Base-by-base conservation (phyloP, 2,797 vertebrate genomes). In the Chaetodon trifasciatus region DNA sequence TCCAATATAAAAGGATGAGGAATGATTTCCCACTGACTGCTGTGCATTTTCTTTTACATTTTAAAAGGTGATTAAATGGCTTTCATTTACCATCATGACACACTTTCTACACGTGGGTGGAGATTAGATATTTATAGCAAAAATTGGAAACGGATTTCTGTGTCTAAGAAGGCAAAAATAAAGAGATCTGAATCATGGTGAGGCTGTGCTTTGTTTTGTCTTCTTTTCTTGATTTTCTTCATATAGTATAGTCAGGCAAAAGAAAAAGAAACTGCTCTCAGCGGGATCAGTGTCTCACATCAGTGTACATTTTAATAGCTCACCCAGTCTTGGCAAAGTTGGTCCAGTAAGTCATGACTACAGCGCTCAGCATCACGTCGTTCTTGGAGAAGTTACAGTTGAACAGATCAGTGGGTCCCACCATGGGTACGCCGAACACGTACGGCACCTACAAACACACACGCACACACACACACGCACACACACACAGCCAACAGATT, bases 271-370 rank as follows among this genome's bases (percentile, higher is more conserved):
- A 6, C 8, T 40, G 13, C n/a, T 71, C 49, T 67, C 1, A 37
- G 35, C 60, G 52, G 80, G 81, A 71, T 56, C 65, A 55, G 40
- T 17, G 42, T 83, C 37, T 86, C 83, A 70, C 74, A 78, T 64
- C 70, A 58, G 21, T 47, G 69, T 42, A 19, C 37, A 61, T 70
- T 82, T 76, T 24, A 78, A 85, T 52, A 74, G 74, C 97, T 85
- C 93, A 99, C 98, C 98, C 98, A 1, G 98, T 99, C 94, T 99
- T 99, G 88, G 98, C 98, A 4, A 99, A 99, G 91, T 99, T 99
- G 23, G 98, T 99, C 98, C 98, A 99, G 91, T 99, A 99, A 0
- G 98, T 99, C 98, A 99, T 99, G 79, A 99, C 97, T 39, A 98
- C 97, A 0, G 98, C 98, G 11, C 98, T 99, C 53, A 99, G 95